A percentile compares a stretch with the other conserved stretches of the same genome.
phyloP scores from a whole-genome alignment of 1,140 invertebrate species.

The Pseudachorutes palmiensis region DNA sequence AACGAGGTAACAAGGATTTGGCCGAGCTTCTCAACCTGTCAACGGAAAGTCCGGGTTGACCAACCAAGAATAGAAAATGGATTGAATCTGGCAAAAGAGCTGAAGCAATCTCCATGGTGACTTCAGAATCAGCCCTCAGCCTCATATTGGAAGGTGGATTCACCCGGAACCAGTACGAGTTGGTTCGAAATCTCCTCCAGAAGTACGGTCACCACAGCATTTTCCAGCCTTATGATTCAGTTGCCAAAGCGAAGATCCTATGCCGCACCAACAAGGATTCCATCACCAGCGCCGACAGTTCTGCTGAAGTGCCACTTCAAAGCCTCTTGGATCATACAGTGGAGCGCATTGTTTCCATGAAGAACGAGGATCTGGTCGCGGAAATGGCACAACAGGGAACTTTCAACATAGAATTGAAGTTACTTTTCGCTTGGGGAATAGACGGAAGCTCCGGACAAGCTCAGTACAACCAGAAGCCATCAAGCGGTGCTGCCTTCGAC shows the following conservation, averaged over 20 bases:
- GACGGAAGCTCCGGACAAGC: conserved; percentile 15
- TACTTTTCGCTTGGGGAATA: conserved; percentile 17
- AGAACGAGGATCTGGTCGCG: neutral
- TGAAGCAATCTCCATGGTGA: neutral
- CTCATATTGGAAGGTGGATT: too few relatives aligned
- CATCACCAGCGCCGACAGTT: neutral
- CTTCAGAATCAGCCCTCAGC: neutral
- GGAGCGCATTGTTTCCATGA: neutral
- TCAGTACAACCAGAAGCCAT: neutral
- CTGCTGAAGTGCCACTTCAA: neutral
- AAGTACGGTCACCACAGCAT: neutral
- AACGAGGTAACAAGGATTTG: neutral
- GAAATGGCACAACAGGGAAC: neutral
- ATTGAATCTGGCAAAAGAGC: neutral
- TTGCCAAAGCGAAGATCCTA: neutral
- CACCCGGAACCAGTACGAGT: neutral
- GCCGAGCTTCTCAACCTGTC: neutral
- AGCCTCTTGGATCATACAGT: neutral
- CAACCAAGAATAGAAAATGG: neutral
- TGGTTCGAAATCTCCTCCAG: neutral
- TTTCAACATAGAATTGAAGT: too few relatives aligned
- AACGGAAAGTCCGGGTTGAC: neutral
- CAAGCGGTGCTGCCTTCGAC: too few relatives aligned
- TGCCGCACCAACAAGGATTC: neutral
- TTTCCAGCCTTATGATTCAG: neutral